Conservation (phyloP, 2,797 vertebrate genomes). For the Lagocephalus sceleratus region DNA sequence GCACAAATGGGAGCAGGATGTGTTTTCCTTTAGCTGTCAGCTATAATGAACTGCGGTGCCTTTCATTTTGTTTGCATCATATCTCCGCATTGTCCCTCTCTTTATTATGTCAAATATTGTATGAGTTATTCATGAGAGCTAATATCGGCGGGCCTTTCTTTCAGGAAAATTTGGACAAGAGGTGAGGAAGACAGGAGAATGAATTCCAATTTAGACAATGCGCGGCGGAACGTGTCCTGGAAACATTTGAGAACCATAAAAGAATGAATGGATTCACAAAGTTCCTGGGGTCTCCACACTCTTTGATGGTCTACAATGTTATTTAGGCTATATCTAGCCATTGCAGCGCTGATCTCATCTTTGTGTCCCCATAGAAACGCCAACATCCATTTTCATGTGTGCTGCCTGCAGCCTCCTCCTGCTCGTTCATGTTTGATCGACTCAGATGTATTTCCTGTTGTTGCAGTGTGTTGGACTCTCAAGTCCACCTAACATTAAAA, state of each 20-base stretch:
- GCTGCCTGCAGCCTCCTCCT: not conserved
- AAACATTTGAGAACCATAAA: too few relatives aligned
- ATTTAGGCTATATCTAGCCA: not conserved
- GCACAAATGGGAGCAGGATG: conserved; percentile 15
- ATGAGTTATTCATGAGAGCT: conserved; percentile 63
- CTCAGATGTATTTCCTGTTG: not conserved
- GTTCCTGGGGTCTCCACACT: too few relatives aligned
- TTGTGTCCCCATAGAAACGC: conserved; percentile 3
- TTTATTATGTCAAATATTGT: conserved; percentile 5
- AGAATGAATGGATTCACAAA: too few relatives aligned
- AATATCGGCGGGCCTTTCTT: conserved; percentile 30
- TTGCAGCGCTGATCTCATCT: conserved; percentile 56
- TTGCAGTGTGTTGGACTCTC: too few relatives aligned
- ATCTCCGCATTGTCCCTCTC: not conserved
- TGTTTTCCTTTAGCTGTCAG: conserved; percentile 20
- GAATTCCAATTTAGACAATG: too few relatives aligned
- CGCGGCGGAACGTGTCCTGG: too few relatives aligned
- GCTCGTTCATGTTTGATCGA: not conserved
- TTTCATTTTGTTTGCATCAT: not conserved
- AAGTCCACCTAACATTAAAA: not conserved
- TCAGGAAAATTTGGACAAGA: too few relatives aligned
- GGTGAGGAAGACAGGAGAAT: too few relatives aligned
- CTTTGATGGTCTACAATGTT: too few relatives aligned
- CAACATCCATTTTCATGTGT: not conserved
- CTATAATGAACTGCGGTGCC: conserved; percentile 4